A percentile compares a stretch with the other conserved stretches of the same genome.
These are phyloP conservation scores for Chromoteleia sp. DNA, from an alignment of 2,888 invertebrate species.

Conservation along the genomic window DNA sequence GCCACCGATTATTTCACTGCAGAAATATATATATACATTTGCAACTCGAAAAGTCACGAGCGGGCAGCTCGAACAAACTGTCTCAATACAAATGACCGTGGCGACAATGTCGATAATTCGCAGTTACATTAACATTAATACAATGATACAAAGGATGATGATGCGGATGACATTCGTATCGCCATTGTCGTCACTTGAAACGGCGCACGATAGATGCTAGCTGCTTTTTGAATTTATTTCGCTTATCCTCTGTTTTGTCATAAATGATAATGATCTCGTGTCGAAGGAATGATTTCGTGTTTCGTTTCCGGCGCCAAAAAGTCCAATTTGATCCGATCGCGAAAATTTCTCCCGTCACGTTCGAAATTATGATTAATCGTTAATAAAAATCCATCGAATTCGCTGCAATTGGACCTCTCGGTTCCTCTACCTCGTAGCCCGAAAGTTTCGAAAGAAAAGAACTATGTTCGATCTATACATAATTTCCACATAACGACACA, in stretches of 20 bases:
- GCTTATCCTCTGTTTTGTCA: constrained; percentile 71
- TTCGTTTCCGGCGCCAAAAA: constrained; percentile 40
- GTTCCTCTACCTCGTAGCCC: constrained; percentile 24
- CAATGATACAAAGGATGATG: constrained; percentile 67
- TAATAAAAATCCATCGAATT: no score
- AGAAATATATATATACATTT: constrained; percentile 57
- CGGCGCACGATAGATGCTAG: constrained; percentile 74
- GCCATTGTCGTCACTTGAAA: constrained; percentile 71
- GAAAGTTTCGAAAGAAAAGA: constrained; percentile 9
- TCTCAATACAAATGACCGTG: constrained; percentile 72
- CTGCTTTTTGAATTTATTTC: constrained; percentile 73
- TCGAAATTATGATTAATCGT: no score
- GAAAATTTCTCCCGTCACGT: no score
- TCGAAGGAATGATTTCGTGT: constrained; percentile 78
- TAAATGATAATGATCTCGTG: constrained; percentile 74
- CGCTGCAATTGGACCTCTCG: constrained; percentile 17
- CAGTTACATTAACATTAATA: constrained; percentile 62
- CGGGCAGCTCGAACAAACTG: constrained; percentile 38
- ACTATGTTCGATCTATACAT: constrained; percentile 40
- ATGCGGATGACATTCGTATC: constrained; percentile 66
- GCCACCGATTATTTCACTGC: constrained; percentile 1
- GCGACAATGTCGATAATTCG: constrained; percentile 66
- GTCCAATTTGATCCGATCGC: no score
- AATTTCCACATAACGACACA: constrained; percentile 54
- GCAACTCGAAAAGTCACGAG: constrained; percentile 14